Evolutionary conservation across 2,113 vertebrate species (phyloP), one percentile per base, ranked within the genome.

Genomic region (Gulo gulo): DNA sequence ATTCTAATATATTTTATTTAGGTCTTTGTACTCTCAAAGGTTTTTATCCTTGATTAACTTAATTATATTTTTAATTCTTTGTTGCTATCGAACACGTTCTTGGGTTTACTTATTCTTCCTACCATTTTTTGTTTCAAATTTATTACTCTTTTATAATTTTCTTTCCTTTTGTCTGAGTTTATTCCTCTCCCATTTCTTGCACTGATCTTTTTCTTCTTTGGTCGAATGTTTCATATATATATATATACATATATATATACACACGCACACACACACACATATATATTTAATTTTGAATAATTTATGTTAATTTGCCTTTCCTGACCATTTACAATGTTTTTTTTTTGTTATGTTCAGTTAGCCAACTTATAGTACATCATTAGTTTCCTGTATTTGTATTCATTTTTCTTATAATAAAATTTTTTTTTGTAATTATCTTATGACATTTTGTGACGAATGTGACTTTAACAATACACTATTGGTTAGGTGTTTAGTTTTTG

Each of bases 1-100:
- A 63, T 95, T 52, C 1, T 57, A 39, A 7, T 65, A 47, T 88
- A 94, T 95, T 90, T 94, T 24, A 36, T 74, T 83, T 59, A 78
- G 34, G 1, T 39, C 13, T 76, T 94, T 16, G 1, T 69, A 23
- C 21, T 78, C 81, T 29, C 47, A 50, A 69, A 86, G 31, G 23
- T 31, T 15, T 39, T 4, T 47, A 8, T 59, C 16, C 9, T 63
- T 45, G 31, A 34, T 36, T 42, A 50, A 5, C 6, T 57, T 67
- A 16, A 18, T 34, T 26, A 50, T 29, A 39, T 65, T 34, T 31
- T 73, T 26, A 15, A 31, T 29, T 42, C 1, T 79, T 81, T 52
- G 26, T 26, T 50, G 0, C 45, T 59, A 7, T 34, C 21, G n/a
- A 65, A 39, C 29, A 55, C 9, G 36, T 34, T 78, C 34, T 55